A percentile compares a stretch with the other conserved stretches of the same genome.
These are phyloP conservation scores for Clupea harengus DNA, from an alignment of 2,113 vertebrate species.

Conservation along the genomic window DNA sequence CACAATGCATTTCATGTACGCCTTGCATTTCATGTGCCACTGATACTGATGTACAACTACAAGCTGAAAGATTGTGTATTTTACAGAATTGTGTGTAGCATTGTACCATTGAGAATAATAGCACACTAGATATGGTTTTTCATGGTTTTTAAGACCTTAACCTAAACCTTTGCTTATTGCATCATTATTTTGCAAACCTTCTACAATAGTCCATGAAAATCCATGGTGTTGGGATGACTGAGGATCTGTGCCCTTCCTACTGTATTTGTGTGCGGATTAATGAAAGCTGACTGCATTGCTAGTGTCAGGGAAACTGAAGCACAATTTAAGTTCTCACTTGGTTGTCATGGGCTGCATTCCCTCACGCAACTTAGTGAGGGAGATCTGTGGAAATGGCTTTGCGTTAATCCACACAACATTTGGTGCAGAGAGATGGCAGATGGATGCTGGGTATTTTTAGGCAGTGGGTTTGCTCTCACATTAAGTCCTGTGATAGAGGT, in stretches of 20 bases:
- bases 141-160: neutral
- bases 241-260: neutral
- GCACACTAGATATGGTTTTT: neutral
- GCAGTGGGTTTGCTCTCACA: neutral
- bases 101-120: neutral
- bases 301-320: neutral
- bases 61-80: neutral
- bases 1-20: neutral
- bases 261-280: neutral
- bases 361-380: neutral
- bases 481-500: constrained; percentile 10
- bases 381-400: constrained; percentile 16
- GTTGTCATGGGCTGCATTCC: neutral
- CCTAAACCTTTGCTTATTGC: neutral
- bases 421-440: constrained; percentile 36
- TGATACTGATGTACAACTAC: neutral
- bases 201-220: neutral
- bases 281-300: neutral
- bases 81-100: neutral
- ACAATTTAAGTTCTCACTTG: neutral
- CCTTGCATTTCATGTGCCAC: neutral
- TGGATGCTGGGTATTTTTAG: constrained; percentile 41
- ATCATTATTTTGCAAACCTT: neutral
- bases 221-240: neutral
- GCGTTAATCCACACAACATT: constrained; percentile 32